phyloP scores from a whole-genome alignment of 1,140 invertebrate species.

The Macrostomum lignano region DNA sequence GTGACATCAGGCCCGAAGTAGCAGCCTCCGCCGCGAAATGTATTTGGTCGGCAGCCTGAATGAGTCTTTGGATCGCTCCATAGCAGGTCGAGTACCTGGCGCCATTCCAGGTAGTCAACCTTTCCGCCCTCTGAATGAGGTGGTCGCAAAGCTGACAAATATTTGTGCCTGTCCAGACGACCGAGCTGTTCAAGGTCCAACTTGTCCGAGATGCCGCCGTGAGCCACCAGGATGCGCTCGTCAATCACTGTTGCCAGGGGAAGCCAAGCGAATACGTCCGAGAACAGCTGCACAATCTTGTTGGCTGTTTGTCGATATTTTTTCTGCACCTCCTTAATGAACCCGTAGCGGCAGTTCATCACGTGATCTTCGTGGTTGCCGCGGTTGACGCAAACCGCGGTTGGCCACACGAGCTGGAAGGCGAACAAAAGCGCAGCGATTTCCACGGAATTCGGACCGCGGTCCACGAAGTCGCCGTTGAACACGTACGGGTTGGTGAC shows the following conservation, averaged over 20 bases:
- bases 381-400: conserved; percentile 53
- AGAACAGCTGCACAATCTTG: conserved; percentile 43
- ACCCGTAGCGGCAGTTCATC: no score
- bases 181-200: conserved; percentile 46
- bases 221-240: conserved; percentile 51
- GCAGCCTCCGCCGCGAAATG: conserved; percentile 52
- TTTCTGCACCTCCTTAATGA: no score
- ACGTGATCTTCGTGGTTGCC: no score
- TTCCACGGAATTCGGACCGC: conserved; percentile 52
- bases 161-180: conserved; percentile 43
- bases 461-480: conserved; percentile 69
- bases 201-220: conserved; percentile 53
- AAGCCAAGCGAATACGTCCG: conserved; percentile 59
- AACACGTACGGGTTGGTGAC: conserved; percentile 68
- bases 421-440: conserved; percentile 46
- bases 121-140: background rate
- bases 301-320: no score
- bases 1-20: conserved; percentile 69
- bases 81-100: conserved; percentile 52
- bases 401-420: conserved; percentile 48
- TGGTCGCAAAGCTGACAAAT: background rate
- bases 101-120: conserved; percentile 7
- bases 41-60: conserved; percentile 43
- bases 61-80: conserved; percentile 57
- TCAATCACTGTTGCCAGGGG: conserved; percentile 59